Evolutionary conservation across 2,888 invertebrate species (phyloP).

Genomic region (Lydus trimaculatus): DNA sequence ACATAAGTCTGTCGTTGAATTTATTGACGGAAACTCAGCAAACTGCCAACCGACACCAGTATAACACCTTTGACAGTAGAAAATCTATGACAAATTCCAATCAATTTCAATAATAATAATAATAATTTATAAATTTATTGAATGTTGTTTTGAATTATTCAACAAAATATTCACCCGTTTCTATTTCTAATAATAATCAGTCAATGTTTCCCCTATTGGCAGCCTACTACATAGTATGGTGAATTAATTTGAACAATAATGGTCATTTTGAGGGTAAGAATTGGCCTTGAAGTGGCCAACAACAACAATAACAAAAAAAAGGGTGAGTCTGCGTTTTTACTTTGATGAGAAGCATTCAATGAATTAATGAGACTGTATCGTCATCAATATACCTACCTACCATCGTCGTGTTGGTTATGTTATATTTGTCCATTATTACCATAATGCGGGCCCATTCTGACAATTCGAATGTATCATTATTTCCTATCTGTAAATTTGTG

Average conservation of each 20-base stretch:
- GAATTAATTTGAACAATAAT: slow-evolving; percentile 29
- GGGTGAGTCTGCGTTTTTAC: neutral
- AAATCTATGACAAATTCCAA: neutral
- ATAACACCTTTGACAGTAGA: neutral
- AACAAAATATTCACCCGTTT: neutral
- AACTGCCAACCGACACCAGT: neutral
- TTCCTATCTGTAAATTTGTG: slow-evolving; percentile 31
- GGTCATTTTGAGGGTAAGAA: slow-evolving; percentile 22
- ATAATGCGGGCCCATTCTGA: slow-evolving; percentile 30
- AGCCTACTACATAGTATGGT: no score
- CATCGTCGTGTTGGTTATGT: neutral
- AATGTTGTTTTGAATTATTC: no score
- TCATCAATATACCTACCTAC: neutral
- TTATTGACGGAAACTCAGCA: slow-evolving; percentile 28
- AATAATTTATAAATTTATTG: neutral
- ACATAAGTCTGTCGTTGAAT: slow-evolving; percentile 37
- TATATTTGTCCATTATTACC: slow-evolving; percentile 12
- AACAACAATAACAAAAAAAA: neutral
- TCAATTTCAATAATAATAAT: neutral
- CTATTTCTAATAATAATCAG: neutral
- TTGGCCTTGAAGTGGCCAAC: slow-evolving; percentile 27
- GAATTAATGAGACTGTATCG: neutral
- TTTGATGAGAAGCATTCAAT: neutral
- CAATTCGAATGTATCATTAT: slow-evolving; percentile 28
- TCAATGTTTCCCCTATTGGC: slow-evolving; percentile 16